Evolutionary conservation across 1,140 invertebrate species (phyloP).

Genomic region (Eumeta japonica): DNA sequence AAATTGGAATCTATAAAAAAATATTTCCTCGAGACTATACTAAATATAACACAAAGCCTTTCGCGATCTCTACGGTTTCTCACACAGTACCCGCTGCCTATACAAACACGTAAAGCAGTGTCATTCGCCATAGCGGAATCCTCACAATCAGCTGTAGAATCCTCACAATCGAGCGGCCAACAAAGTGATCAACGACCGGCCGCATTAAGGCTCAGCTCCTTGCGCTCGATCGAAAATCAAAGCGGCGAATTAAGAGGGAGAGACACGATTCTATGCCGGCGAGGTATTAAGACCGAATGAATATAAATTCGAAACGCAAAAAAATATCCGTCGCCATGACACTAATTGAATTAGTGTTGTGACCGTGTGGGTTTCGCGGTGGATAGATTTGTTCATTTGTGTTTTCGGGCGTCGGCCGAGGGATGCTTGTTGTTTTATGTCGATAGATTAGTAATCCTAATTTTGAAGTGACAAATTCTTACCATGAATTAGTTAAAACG

Average conservation of each 20-base stretch:
- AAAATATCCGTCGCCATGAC: neutral
- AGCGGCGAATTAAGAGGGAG: conserved; percentile 26
- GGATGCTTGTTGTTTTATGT: neutral
- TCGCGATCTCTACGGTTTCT: too few relatives aligned
- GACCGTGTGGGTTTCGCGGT: conserved; percentile 1
- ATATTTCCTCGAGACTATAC: too few relatives aligned
- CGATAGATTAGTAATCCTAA: neutral
- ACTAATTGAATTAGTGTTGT: neutral
- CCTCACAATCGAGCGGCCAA: too few relatives aligned
- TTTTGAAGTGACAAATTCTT: neutral
- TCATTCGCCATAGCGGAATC: too few relatives aligned
- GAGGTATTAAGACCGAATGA: conserved; percentile 11
- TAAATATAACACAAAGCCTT: too few relatives aligned
- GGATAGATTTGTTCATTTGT: neutral
- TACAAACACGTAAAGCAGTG: too few relatives aligned
- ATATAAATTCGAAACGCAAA: conserved; percentile 8
- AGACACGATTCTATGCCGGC: too few relatives aligned
- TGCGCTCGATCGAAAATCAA: conserved; percentile 41
- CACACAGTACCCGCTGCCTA: too few relatives aligned
- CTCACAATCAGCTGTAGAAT: too few relatives aligned
- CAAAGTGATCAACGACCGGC: conserved; percentile 47
- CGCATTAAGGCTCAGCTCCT: conserved; percentile 35
- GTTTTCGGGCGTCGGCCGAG: too few relatives aligned
- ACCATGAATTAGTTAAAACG: neutral
- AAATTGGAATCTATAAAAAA: too few relatives aligned